A percentile compares a stretch with the other conserved stretches of the same genome.
Evolutionary conservation across 2,113 vertebrate genomes (phyloP).

Genomic region (Brachyhypopomus gauderio): DNA sequence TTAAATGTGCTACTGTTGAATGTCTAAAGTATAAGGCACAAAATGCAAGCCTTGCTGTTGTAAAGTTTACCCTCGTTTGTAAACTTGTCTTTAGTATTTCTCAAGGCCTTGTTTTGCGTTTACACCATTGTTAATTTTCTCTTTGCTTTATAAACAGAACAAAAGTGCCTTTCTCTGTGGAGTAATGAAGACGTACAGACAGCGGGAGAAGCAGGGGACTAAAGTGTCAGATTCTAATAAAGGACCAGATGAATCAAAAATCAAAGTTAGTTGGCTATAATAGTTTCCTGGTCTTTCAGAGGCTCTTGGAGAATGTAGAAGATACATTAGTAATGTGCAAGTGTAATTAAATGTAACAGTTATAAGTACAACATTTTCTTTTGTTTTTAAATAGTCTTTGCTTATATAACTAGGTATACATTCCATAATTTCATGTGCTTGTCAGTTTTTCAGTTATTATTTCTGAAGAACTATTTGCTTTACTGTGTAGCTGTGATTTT

Average conservation of each 20-base stretch:
- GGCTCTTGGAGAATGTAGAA: neutral
- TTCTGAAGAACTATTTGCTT: neutral
- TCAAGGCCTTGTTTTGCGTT: neutral
- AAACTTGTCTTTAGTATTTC: neutral
- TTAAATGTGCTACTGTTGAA: too few species aligned
- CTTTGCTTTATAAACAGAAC: constrained; percentile 77
- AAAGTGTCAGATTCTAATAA: constrained; percentile 98
- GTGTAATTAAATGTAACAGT: neutral
- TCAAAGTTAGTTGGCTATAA: constrained; percentile 81
- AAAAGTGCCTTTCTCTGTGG: constrained; percentile 99
- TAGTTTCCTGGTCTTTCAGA: neutral
- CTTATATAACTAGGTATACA: too few species aligned
- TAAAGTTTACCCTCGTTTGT: neutral
- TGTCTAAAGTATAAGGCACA: too few species aligned
- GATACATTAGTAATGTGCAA: neutral
- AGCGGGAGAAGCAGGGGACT: constrained; percentile 99
- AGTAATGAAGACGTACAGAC: constrained; percentile 99
- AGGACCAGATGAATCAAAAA: constrained; percentile 99
- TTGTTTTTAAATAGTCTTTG: too few species aligned
- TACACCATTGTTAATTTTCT: neutral
- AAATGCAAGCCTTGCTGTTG: neutral
- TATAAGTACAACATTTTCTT: neutral
- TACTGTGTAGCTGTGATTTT: neutral
- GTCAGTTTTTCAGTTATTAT: neutral
- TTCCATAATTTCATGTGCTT: too few species aligned